A percentile compares a stretch with the other conserved stretches of the same genome.
phyloP scores from a whole-genome alignment of 1,140 invertebrate genomes.

The Penaeus vannamei region DNA sequence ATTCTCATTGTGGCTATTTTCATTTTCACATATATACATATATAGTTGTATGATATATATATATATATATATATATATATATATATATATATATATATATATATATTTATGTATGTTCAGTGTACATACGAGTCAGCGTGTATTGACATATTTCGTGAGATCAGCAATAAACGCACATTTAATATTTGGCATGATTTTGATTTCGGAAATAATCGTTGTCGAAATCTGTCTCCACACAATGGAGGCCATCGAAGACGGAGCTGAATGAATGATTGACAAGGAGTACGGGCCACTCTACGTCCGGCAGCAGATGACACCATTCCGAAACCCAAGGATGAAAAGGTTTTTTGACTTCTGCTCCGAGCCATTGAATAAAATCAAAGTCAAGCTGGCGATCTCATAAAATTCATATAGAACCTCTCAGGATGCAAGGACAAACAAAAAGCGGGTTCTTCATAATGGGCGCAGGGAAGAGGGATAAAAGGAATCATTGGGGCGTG shows the following conservation, averaged over 20 bases:
- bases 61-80: no score
- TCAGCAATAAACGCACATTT: no score
- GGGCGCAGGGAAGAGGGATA: slow-evolving; percentile 41
- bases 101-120: no score
- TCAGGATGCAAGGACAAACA: slow-evolving; percentile 58
- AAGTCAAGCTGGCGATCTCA: slow-evolving; percentile 51
- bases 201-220: no score
- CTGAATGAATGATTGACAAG: slow-evolving; percentile 44
- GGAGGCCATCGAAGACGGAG: neutral
- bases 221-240: no score
- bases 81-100: no score
- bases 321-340: neutral
- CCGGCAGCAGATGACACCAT: neutral
- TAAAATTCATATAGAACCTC: slow-evolving; percentile 60
- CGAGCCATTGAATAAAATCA: slow-evolving; percentile 26
- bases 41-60: no score
- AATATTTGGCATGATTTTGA: no score
- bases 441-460: slow-evolving; percentile 61
- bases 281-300: neutral
- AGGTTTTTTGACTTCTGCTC: neutral
- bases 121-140: no score
- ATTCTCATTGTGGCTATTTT: no score
- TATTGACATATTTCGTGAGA: no score
- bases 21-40: no score
- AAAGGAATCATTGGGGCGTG: slow-evolving; percentile 57